These are phyloP conservation scores for Otolemur crassicaudatus DNA, from an alignment of 2,797 vertebrate genomes.

Conservation along the genomic window DNA sequence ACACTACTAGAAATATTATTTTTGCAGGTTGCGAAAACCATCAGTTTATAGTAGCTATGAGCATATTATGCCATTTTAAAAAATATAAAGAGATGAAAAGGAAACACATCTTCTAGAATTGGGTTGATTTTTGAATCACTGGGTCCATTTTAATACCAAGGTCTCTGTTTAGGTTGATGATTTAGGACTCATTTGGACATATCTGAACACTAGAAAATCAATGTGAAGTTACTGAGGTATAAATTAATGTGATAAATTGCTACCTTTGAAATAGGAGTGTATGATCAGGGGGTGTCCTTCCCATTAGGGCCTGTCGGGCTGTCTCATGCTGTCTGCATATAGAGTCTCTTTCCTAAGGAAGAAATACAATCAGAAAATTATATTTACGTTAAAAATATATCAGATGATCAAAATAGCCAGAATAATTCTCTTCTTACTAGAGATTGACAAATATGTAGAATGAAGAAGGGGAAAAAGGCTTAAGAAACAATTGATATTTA, in stretches of 20 bases:
- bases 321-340: conserved; percentile 87
- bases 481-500: neutral
- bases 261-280: conserved; percentile 92
- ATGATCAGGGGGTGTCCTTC: conserved; percentile 87
- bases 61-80: neutral
- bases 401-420: neutral
- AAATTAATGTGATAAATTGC: neutral
- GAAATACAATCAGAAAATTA: neutral
- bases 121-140: neutral
- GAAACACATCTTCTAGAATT: neutral
- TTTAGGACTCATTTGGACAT: neutral
- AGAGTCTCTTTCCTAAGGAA: conserved; percentile 92
- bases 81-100: neutral
- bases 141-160: neutral
- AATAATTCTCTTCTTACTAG: neutral
- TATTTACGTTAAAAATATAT: conserved; percentile 1
- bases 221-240: neutral
- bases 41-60: neutral
- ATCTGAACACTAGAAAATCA: neutral
- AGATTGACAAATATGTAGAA: neutral
- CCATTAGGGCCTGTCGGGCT: conserved; percentile 89
- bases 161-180: neutral
- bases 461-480: neutral
- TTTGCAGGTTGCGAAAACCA: neutral
- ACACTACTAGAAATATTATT: conserved; percentile 23